These are phyloP conservation scores for Chymomyza costata DNA, from an alignment of 1,140 invertebrate species.

Conservation along the genomic window DNA sequence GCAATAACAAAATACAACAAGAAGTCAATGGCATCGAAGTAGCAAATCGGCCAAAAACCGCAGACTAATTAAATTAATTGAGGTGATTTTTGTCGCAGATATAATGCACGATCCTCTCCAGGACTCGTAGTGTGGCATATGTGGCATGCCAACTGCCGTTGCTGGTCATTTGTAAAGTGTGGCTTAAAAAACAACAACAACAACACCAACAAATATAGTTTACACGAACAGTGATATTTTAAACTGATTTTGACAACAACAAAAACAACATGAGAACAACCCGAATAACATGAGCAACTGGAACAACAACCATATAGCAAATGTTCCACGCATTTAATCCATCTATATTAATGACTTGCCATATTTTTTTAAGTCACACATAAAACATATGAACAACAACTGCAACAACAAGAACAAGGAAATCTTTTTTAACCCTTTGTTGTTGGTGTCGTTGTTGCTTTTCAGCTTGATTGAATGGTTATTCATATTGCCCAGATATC, in stretches of 20 bases:
- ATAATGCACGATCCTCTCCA: slow-evolving; percentile 21
- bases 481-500: slow-evolving; percentile 53
- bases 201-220: neutral
- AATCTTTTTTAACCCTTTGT: slow-evolving; percentile 15
- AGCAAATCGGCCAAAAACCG: slow-evolving; percentile 46
- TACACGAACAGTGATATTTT: no score
- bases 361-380: slow-evolving; percentile 38
- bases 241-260: neutral
- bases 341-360: slow-evolving; percentile 67
- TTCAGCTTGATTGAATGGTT: slow-evolving; percentile 64
- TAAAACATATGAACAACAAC: neutral
- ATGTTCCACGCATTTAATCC: slow-evolving; percentile 61
- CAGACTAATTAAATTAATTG: slow-evolving; percentile 73
- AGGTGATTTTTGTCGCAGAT: slow-evolving; percentile 67
- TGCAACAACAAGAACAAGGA: neutral
- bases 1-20: neutral
- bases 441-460: slow-evolving; percentile 8
- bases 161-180: slow-evolving; percentile 55
- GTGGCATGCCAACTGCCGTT: no score
- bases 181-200: slow-evolving; percentile 24
- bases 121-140: slow-evolving; percentile 14
- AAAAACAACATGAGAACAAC: neutral
- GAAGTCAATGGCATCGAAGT: neutral
- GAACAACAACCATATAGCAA: slow-evolving; percentile 40
- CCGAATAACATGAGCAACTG: neutral